These are phyloP conservation scores for Meandrusa payeni DNA, from an alignment of 2,888 invertebrate genomes.

Conservation along the genomic window DNA sequence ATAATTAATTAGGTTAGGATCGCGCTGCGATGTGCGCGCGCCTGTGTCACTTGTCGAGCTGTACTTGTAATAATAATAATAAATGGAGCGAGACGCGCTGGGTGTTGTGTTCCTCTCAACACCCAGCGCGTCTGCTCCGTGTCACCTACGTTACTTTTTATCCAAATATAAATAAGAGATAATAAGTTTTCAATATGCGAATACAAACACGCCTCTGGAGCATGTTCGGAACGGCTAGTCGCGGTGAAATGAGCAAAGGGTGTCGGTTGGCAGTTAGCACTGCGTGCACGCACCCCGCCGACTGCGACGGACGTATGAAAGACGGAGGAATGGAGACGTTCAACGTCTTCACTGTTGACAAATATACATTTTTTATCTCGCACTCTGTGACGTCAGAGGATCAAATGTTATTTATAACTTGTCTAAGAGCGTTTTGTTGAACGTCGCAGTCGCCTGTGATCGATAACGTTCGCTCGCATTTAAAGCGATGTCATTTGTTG, in stretches of 20 bases:
- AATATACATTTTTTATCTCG: conserved; percentile 22
- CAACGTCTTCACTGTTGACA: no score
- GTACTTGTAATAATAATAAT: no score
- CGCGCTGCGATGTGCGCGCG: no score
- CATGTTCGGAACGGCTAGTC: neutral
- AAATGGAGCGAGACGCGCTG: no score
- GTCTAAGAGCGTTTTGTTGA: conserved; percentile 22
- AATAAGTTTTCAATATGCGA: neutral
- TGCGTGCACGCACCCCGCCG: no score
- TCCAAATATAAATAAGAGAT: conserved; percentile 11
- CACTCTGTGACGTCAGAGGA: conserved; percentile 18
- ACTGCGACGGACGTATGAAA: no score
- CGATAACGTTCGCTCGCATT: conserved; percentile 16
- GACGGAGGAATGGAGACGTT: no score
- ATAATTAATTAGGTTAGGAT: no score
- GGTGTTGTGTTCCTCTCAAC: neutral
- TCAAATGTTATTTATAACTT: conserved; percentile 18
- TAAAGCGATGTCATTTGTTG: conserved; percentile 2
- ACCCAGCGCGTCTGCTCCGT: no score
- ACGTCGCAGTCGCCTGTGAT: no score
- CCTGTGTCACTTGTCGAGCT: no score
- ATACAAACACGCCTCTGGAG: conserved; percentile 5
- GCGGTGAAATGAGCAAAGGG: neutral
- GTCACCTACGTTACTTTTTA: conserved; percentile 1
- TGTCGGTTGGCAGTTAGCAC: no score